These are phyloP conservation scores for Saturnia japonica DNA, from an alignment of 2,888 invertebrate genomes.

Conservation along the genomic window DNA sequence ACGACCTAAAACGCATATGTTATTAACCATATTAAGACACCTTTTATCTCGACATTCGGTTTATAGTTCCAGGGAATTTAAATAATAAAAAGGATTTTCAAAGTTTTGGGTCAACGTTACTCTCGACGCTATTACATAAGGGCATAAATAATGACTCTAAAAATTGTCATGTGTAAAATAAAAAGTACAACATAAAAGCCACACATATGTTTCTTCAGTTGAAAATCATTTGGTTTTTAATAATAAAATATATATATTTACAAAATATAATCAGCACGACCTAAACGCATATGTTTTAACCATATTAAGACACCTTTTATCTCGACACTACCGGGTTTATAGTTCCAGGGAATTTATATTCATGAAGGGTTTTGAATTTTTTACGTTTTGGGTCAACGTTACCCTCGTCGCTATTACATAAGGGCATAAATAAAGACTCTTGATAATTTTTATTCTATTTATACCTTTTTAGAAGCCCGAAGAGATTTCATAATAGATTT, in stretches of 20 bases:
- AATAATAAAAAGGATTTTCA: constrained; percentile 69
- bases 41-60: constrained; percentile 47
- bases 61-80: constrained; percentile 58
- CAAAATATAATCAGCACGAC: background rate
- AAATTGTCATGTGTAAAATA: too few relatives aligned
- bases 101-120: constrained; percentile 46
- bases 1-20: background rate
- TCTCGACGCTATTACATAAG: constrained; percentile 26
- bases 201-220: too few relatives aligned
- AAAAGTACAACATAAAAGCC: background rate
- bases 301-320: constrained; percentile 48
- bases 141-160: background rate
- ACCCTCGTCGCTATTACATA: constrained; percentile 29
- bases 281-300: background rate
- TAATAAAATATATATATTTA: background rate
- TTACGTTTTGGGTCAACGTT: constrained; percentile 50
- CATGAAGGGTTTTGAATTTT: constrained; percentile 68
- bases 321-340: constrained; percentile 53
- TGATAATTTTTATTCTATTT: background rate
- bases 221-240: too few relatives aligned
- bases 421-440: background rate
- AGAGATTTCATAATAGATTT: too few relatives aligned
- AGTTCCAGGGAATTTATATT: constrained; percentile 60
- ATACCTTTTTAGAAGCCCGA: too few relatives aligned
- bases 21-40: constrained; percentile 43